Percentiles rank a stretch among this genome's conserved stretches.
phyloP scores from a whole-genome alignment of 2,113 vertebrate species.

The Oncorhynchus mykiss region DNA sequence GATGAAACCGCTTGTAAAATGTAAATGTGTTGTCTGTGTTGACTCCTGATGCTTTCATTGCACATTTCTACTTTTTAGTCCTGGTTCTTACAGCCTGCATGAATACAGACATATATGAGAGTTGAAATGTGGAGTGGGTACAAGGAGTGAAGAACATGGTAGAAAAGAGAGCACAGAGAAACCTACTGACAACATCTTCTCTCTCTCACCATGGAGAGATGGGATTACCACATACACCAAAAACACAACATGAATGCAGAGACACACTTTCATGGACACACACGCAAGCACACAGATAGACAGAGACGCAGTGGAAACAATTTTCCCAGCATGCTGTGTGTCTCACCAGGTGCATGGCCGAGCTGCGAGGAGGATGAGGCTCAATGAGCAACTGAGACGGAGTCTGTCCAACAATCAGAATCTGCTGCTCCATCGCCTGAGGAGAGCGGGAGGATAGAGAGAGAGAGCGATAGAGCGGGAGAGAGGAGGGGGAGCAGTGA shows the following conservation, averaged over 20 bases:
- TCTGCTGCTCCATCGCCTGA: slow-evolving; percentile 97
- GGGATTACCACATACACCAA: slow-evolving; percentile 16
- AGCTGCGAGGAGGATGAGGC: slow-evolving; percentile 99
- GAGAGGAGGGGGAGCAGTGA: slow-evolving; percentile 11
- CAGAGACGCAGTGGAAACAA: slow-evolving; percentile 40
- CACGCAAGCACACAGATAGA: neutral
- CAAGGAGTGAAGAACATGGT: too few species aligned
- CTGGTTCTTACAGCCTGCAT: too few species aligned
- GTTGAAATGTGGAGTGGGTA: too few species aligned
- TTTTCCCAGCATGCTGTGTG: slow-evolving; percentile 64
- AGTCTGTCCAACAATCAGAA: slow-evolving; percentile 98
- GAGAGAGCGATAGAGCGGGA: slow-evolving; percentile 26
- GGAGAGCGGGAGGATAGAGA: slow-evolving; percentile 69
- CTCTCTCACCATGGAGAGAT: slow-evolving; percentile 4
- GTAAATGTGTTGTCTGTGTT: too few species aligned
- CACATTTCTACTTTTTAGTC: too few species aligned
- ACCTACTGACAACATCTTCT: neutral
- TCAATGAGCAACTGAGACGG: slow-evolving; percentile 99
- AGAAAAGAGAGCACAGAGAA: neutral
- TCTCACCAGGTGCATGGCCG: slow-evolving; percentile 99
- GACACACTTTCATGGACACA: slow-evolving; percentile 13
- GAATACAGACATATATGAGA: too few species aligned
- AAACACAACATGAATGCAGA: neutral
- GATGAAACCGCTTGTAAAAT: too few species aligned
- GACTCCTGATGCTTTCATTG: too few species aligned